Base-by-base conservation (phyloP, 2,888 invertebrate species). In the Caenorhabditis panamensis region DNA sequence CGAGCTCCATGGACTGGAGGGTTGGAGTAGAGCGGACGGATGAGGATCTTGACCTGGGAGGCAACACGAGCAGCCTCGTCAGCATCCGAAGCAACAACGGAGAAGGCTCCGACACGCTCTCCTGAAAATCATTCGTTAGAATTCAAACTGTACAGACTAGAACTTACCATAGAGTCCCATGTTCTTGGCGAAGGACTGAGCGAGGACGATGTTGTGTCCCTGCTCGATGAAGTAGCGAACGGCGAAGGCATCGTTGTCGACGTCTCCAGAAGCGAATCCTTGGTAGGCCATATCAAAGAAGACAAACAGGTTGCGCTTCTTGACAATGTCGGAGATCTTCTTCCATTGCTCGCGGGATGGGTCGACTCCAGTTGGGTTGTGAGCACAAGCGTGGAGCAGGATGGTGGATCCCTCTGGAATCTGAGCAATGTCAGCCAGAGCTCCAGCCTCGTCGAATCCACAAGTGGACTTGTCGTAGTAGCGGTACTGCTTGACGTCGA, bases 151-250 rank as follows among this genome's bases (percentile, higher is more conserved):
- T n/a, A n/a, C n/a, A n/a, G n/a, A n/a, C n/a, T n/a, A n/a, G n/a
- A n/a, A n/a, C n/a, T 31, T 84, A 95, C 96, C 97, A 92, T 99
- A 99, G 5, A 99, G 93, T 18, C 99, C 99, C 93, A 99, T 98
- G 92, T 99, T 99, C 93, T 99, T 99, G 67, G 99, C 97, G 92
- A 96, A 99, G 13, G 96, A 97, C 92, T 99, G 99, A 1, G 97
- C 94, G 90, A 95, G 95, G 84, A 97, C 93, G 58, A 97, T 93
- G 92, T 99, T 98, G 92, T 97, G 95, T 44, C 96, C 96, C 76
- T 94, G 92, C 2, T 94, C 88, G 31, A 89, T 75, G 77, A 90
- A 90, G 79, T 88, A 87, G 20, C 87, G 73, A 66, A 96, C 95
- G 31, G 96, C 94, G 94, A 94, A 95, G 53, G 96, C 96, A 93